Evolutionary conservation across 2,888 invertebrate species (phyloP).

Genomic region (Mechanitis messenoides): DNA sequence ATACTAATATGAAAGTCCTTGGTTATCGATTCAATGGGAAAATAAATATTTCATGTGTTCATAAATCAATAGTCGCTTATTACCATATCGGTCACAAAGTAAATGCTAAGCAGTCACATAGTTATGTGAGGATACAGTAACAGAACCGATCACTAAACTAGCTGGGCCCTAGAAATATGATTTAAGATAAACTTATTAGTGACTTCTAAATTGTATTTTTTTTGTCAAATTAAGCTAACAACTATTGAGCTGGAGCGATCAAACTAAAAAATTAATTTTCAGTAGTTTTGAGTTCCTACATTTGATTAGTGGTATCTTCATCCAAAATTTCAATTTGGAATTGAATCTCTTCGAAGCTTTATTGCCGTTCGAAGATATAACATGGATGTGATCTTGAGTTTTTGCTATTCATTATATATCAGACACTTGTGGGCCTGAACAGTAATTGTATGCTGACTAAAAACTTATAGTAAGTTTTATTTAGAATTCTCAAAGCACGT

Average conservation of each 20-base stretch:
- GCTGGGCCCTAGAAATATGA: conserved; percentile 22
- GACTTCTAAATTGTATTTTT: conserved; percentile 14
- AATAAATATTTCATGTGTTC: conserved; percentile 25
- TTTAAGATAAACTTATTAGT: conserved; percentile 14
- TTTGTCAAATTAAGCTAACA: conserved; percentile 13
- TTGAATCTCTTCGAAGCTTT: conserved; percentile 18
- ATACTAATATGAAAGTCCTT: conserved; percentile 15
- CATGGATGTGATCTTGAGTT: too few relatives aligned
- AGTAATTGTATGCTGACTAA: too few relatives aligned
- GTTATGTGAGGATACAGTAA: conserved; percentile 18
- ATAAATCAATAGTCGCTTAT: conserved; percentile 22
- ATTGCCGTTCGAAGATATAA: too few relatives aligned
- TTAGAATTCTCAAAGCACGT: too few relatives aligned
- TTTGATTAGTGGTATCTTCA: background rate
- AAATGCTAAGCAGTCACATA: conserved; percentile 21
- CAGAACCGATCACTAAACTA: conserved; percentile 16
- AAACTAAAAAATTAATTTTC: conserved; percentile 18
- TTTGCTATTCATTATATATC: too few relatives aligned
- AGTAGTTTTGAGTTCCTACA: conserved; percentile 14
- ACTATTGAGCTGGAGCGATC: conserved; percentile 15
- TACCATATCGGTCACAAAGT: conserved; percentile 23
- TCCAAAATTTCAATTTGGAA: conserved; percentile 20
- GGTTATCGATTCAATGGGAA: conserved; percentile 15
- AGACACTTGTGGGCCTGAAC: too few relatives aligned
- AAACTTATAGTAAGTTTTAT: too few relatives aligned